Base-by-base conservation (phyloP, 2,888 invertebrate genomes). In the Lasioglossum marginatum region DNA sequence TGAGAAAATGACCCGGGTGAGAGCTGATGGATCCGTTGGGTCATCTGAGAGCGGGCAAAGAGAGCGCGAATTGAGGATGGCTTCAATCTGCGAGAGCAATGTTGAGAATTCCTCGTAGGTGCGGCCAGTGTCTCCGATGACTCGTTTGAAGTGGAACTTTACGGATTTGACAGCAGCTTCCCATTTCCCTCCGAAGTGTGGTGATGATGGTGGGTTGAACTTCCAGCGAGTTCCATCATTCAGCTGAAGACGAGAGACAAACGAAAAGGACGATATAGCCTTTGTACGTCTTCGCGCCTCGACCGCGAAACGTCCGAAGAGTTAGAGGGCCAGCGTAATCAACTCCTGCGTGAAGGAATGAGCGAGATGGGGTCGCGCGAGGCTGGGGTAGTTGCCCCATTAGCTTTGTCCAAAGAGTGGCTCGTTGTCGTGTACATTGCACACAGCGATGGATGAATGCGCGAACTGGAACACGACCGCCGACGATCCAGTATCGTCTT, bases 1-100 rank as follows among this genome's bases (percentile, higher is more conserved):
- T 86, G 5, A 94, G 83, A 77, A 93, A 92, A 40, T 76, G 76
- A 10, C 70, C 81, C 5, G 81, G 81, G 19, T 66, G 0, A 66
- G 31, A 16, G 66, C 31, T 31, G 66, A 14, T 34, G 27, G 16
- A 34, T 66, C 34, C 2, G 31, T 34, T 34, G 66, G 66, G 31
- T 66, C 66, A 34, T 66, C 66, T 14, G 31, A 31, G 34, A 34
- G 34, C 5, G 34, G 66, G 6, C 16, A 14, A 4, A 34, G 31
- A 12, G 66, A 34, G 1, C 34, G 12, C 8, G 31, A 66, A 19
- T 66, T 66, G 66, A 66, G 66, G 2, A 66, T 6, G 0, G 66
- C 66, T 14, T 34, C 66, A 0, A 66, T 16, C 8, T 31, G 31
- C 1, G 31, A 5, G 5, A 66, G 31, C 12, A 66, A 5, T 0